Evolutionary conservation across 2,888 invertebrate genomes (phyloP), one percentile per base, ranked within the genome.

Genomic region (Drosophila acutilabella): DNA sequence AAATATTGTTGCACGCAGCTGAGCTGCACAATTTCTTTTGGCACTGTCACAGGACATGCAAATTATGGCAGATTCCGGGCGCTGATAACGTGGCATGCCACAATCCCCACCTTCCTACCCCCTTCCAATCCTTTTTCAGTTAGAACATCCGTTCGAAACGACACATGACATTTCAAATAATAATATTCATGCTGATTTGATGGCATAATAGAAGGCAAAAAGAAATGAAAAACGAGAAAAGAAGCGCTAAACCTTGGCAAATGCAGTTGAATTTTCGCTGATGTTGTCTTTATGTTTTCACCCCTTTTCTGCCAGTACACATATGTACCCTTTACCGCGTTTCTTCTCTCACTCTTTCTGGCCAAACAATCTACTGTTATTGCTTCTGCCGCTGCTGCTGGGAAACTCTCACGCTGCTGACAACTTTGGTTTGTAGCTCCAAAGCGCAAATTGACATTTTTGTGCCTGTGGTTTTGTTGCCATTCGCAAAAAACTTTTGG

Each of bases 361-460:
- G 13, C 13, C 36, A 36, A 36, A 3, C 13, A 61, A 47, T 18
- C 47, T 44, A 48, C 38, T 60, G 38, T 42, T 59, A 45, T 59
- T 59, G 50, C 41, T 61, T 56, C 36, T 52, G n/a, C 48, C 44
- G 33, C 48, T 48, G 33, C 13, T 20, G 41, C n/a, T n/a, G 56
- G 67, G 26, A 45, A 16, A 16, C 10, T 44, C 20, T 26, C 51
- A 23, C 53, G 59, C 45, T 59, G 59, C 65, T 66, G 68, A 65
- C 71, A 74, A 77, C 78, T 80, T 78, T 76, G 70, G 61, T 66
- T 78, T 36, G 70, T 69, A 64, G 70, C 74, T 71, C 66, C 66
- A 71, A 86, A 86, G 83, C 84, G 87, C 79, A 86, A 84, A 84
- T 84, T 84, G 83, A 86, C 83, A 84, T 86, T 84, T 84, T 84